Evolutionary conservation across 2,797 vertebrate genomes (phyloP), one percentile per base, ranked within the genome.

Genomic region (Acomys russatus): DNA sequence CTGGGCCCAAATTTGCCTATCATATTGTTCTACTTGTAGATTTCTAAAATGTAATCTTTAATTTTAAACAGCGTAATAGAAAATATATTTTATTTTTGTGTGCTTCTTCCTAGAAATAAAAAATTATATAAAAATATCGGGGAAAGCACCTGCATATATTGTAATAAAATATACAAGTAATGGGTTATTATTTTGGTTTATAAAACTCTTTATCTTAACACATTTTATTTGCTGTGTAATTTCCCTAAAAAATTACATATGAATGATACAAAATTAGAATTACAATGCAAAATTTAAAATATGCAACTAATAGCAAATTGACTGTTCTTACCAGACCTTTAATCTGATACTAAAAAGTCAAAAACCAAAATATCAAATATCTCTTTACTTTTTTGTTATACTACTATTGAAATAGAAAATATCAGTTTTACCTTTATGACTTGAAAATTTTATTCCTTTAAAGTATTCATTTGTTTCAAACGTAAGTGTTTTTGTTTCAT

Each of bases 381-480:
- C 23, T 44, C 63, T 10, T 90, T 85, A 17, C 0, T 1, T 92
- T 90, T 77, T 74, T 11, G 68, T 35, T 95, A 70, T 78, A 68
- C 28, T 54, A 66, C 20, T 35, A 77, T 79, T 86, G 35, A 63
- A 80, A 63, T 73, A 63, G 73, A 90, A 76, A 76, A 0, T 4
- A 78, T 33, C 0, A 74, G 9, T 73, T 92, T 96, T 64, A 20
- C 7, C 80, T 1, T 70, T 71, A 22, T 84, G 20, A 63, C 59
- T 2, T 88, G 3, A n/a, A 63, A 23, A 49, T 35, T 68, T 30
- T 9, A 38, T 61, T 61, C 68, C 14, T 54, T 10, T 71, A 59
- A 56, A 64, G 20, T 11, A 73, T 90, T 96, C 49, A 63, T 10
- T 94, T 79, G 92, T 56, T 70, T 91, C 6, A 80, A 35, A 1